Base-by-base conservation (phyloP, 1,140 invertebrate species). In the Homalodisca vitripennis region DNA sequence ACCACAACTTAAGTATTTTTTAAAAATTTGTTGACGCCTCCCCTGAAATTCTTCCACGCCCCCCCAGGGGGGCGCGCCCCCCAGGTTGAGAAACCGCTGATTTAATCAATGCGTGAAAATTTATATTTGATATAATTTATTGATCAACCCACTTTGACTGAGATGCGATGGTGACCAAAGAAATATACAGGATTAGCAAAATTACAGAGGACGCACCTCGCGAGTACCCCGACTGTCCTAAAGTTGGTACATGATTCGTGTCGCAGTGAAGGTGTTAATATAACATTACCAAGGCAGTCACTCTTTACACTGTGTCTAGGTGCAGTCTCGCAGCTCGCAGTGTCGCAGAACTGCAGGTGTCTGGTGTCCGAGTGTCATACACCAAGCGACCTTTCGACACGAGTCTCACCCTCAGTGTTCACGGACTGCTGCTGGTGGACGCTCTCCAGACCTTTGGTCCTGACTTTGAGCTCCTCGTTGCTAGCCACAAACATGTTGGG, bases 401-500 rank as follows among this genome's bases (percentile, higher is more conserved):
- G 0, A 88, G 87, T 69, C 80, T 95, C 12, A 88, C 88, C 0
- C 84, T 98, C 46, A 93, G 92, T 32, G 94, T 98, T 13, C 94
- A 97, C 79, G 93, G 93, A 72, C 83, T 98, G 60, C 82, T 98
- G 12, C 79, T 98, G 12, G 95, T 96, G 0, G 96, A 98, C 83
- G 95, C 95, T 51, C 82, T 98, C 72, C 96, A 98, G 79, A 94
- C 92, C 10, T 97, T 94, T 81, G 95, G 96, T 0, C 88, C 90
- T 1, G 95, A 98, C 82, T 98, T 97, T 84, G 95, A 98, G 78
- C 80, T 98, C 6, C 81, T 98, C 1, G 88, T 97, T 13, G 95
- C 95, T 12, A 97, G 94, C 79, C 95, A 98, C 81, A 93, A 93
- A 77, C 92, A 96, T 78, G 90, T 98, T 22, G 92, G 92, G 90